A percentile compares a stretch with the other conserved stretches of the same genome.
Evolutionary conservation across 2,888 invertebrate species (phyloP).

Genomic region (Ischnura elegans): DNA sequence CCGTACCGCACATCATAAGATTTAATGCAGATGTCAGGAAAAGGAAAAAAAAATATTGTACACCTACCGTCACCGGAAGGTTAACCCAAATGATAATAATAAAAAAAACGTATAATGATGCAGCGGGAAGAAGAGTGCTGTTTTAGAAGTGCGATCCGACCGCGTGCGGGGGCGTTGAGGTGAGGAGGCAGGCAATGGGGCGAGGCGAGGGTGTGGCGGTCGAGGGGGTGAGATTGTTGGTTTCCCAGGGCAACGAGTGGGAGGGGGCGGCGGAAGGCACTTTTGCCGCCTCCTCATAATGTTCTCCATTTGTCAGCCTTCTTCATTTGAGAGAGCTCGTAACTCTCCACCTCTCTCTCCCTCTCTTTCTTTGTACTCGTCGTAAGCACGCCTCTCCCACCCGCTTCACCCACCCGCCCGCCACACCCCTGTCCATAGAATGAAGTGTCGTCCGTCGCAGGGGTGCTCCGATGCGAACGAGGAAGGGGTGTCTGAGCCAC

Average conservation of each 20-base stretch:
- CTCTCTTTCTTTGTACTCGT: not conserved
- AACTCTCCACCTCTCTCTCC: not conserved
- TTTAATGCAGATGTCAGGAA: no score
- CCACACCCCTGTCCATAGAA: not conserved
- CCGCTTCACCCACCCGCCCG: not conserved
- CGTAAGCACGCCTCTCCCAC: not conserved
- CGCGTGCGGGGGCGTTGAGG: not conserved
- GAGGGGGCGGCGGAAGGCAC: not conserved
- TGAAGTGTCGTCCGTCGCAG: conserved; percentile 18
- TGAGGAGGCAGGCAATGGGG: not conserved
- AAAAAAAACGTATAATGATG: no score
- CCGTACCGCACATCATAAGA: no score
- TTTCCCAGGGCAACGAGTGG: conserved; percentile 4
- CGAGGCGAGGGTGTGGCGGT: not conserved
- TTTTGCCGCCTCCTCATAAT: conserved; percentile 22
- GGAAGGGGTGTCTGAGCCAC: not conserved
- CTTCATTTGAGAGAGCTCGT: conserved; percentile 48
- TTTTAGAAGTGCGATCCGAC: not conserved
- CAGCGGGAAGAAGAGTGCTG: no score
- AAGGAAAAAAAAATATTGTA: no score
- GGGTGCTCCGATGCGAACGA: not conserved
- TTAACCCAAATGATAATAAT: no score
- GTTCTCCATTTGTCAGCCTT: conserved; percentile 37
- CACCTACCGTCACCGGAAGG: no score
- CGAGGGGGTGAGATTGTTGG: conserved; percentile 26